phyloP scores from a whole-genome alignment of 2,113 vertebrate genomes.

The Aramus guarauna region DNA sequence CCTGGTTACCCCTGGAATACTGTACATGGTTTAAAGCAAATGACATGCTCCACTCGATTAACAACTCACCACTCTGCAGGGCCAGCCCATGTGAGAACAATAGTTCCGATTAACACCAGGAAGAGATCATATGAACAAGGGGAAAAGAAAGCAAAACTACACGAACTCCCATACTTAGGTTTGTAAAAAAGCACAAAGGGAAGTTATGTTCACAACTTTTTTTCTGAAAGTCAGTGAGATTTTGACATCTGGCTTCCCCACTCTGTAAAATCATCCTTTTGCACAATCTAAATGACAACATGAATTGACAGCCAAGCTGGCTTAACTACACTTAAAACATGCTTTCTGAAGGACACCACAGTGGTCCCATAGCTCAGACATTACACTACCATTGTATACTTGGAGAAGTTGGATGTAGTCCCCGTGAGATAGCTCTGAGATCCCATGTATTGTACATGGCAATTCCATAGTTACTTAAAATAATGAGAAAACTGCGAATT shows the following conservation, averaged over 20 bases:
- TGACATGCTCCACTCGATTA: constrained; percentile 49
- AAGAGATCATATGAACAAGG: background rate
- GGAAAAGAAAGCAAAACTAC: background rate
- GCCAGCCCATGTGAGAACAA: constrained; percentile 38
- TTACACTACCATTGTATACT: background rate
- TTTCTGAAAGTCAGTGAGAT: background rate
- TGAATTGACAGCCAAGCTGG: background rate
- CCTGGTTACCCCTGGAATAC: constrained; percentile 47
- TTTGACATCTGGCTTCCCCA: background rate
- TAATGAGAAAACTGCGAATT: background rate
- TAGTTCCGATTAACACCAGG: constrained; percentile 8
- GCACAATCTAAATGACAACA: background rate
- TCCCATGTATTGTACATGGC: background rate
- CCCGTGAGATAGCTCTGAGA: background rate
- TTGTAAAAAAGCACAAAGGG: background rate
- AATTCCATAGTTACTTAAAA: background rate
- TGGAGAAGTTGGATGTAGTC: background rate
- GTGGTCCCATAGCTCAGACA: background rate
- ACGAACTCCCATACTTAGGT: background rate
- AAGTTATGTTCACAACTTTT: background rate
- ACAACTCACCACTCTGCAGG: constrained; percentile 23
- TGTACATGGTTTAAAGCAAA: constrained; percentile 56
- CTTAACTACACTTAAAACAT: background rate
- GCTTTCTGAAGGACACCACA: background rate
- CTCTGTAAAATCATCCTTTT: background rate